phyloP scores from a whole-genome alignment of 2,797 vertebrate species.

The Oreonectes daqikongensis region DNA sequence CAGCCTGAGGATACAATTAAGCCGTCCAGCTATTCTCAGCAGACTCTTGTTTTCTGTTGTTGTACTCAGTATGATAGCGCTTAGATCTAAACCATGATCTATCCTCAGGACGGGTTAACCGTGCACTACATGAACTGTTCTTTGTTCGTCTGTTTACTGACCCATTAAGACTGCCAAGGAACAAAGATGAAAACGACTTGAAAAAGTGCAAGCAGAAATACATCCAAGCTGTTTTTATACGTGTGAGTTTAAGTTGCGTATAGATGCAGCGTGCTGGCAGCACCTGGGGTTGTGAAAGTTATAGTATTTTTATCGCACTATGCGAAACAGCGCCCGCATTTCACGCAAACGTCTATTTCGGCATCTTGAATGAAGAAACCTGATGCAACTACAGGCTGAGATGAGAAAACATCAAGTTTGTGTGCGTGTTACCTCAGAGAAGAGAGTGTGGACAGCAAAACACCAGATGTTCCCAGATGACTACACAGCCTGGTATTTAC shows the following conservation, averaged over 20 bases:
- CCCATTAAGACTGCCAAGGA: background rate
- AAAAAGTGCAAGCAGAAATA: background rate
- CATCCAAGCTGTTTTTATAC: background rate
- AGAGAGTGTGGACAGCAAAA: background rate
- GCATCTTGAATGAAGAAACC: background rate
- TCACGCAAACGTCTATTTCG: background rate
- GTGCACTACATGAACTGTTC: slow-evolving; percentile 5
- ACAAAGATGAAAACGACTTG: slow-evolving; percentile 11
- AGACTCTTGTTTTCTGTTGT: slow-evolving; percentile 21
- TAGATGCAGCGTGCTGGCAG: background rate
- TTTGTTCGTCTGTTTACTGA: slow-evolving; percentile 31
- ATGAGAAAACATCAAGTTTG: background rate
- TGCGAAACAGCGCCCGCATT: background rate
- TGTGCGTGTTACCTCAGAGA: background rate
- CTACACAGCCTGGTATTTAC: background rate
- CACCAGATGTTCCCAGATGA: background rate
- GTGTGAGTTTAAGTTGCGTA: background rate
- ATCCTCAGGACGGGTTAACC: slow-evolving; percentile 5
- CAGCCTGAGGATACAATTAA: background rate
- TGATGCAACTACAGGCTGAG: background rate
- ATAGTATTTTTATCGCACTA: background rate
- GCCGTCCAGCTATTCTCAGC: slow-evolving; percentile 5
- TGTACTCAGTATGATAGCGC: background rate
- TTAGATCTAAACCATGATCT: slow-evolving; percentile 36
- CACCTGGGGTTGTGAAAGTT: background rate